Base-by-base conservation (phyloP, 2,888 invertebrate species). In the Cinara cedri region DNA sequence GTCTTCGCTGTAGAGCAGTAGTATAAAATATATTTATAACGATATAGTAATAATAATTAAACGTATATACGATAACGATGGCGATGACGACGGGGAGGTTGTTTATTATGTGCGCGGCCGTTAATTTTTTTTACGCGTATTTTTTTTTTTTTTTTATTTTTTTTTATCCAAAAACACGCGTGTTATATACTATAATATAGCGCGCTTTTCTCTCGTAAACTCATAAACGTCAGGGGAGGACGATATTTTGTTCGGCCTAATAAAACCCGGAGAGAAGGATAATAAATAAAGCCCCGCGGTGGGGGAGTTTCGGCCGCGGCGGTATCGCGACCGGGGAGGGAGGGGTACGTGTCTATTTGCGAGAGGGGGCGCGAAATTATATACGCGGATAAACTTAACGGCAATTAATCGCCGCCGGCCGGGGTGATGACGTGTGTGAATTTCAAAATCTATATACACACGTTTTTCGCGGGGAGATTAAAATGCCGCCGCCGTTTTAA, bases 91-190 rank as follows among this genome's bases (percentile, higher is more conserved):
- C 42, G 68, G 76, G 57, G 65, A 57, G 49, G 57, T 76, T 65
- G 75, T 65, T 74, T 74, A 74, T 76, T 66, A 66, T 66, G 21
- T 57, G 46, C 16, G 26, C 51, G 76, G 76, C 76, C 26, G 76
- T 76, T 68, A 76, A 76, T 68, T 76, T 76, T 76, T 76, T 72
- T n/a, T n/a, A n/a, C n/a, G n/a, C n/a, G n/a, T n/a, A n/a, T n/a
- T 71, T 26, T 54, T 71, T 44, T 60, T 71, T 57, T 46, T 24
- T 57, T 57, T 34, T 72, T 71, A 55, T 68, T 68, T 71, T 55
- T 74, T 76, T 66, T 55, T 55, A 68, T 66, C 68, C 34, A 60
- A 76, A 76, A 76, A 76, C 76, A 66, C 57, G 75, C 75, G 75
- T 66, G 75, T 55, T 65, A 34, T 34, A 34, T 6, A 4, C 3